Conservation (phyloP, 2,888 invertebrate genomes). For the Thereva unica region DNA sequence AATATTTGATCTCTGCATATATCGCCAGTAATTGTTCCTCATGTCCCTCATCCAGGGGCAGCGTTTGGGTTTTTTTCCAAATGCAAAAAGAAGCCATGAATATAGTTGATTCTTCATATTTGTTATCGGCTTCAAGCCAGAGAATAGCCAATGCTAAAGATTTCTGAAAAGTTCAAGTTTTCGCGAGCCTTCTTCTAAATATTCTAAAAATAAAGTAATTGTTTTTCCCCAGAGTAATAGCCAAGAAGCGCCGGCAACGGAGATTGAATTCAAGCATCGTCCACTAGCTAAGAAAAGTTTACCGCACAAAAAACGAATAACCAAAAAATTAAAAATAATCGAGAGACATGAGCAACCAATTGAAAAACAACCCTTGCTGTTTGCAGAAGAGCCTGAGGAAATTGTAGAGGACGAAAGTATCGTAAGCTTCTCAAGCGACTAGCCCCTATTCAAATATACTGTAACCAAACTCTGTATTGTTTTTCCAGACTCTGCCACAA, state of each 20-base stretch:
- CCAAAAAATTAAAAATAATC: slow-evolving; percentile 68
- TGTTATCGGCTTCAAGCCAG: no score
- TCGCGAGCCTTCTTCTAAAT: no score
- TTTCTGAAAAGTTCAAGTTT: no score
- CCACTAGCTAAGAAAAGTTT: slow-evolving; percentile 66
- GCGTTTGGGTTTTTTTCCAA: no score
- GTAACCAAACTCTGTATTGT: neutral
- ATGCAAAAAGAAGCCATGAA: no score
- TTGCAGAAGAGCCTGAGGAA: slow-evolving; percentile 3
- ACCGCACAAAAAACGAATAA: slow-evolving; percentile 86
- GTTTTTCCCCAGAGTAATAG: slow-evolving; percentile 1
- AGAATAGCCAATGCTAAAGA: no score
- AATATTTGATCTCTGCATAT: no score
- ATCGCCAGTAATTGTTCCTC: no score
- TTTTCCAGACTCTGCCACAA: slow-evolving; percentile 14
- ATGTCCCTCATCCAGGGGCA: no score
- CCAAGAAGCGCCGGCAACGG: slow-evolving; percentile 7
- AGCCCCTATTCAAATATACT: neutral
- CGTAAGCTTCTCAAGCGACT: slow-evolving; percentile 11
- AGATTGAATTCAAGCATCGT: slow-evolving; percentile 9
- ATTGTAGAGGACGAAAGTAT: slow-evolving; percentile 32
- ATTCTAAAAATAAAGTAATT: neutral
- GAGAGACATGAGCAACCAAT: slow-evolving; percentile 1
- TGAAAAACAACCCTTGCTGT: neutral
- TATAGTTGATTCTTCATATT: no score